Base-by-base conservation (phyloP, 2,797 vertebrate species). In the Rhinoraja longicauda region DNA sequence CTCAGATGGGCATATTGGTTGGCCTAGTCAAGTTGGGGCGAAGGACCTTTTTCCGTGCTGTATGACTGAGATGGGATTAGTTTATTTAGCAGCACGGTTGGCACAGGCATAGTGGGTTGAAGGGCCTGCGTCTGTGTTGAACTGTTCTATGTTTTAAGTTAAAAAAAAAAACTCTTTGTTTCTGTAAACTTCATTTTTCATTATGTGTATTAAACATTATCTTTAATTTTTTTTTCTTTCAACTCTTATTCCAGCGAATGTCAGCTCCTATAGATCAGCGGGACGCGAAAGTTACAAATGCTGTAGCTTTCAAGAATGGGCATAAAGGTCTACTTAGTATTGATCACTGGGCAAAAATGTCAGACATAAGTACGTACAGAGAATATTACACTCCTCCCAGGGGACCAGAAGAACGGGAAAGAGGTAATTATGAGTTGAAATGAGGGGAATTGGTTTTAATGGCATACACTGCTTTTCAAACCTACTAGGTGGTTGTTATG, bases 251-350 rank as follows among this genome's bases (percentile, higher is more conserved):
- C 26, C 1, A 92, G 90, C 26, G 39, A 92, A 57, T 9, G 26
- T n/a, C 70, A 73, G 59, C 84, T 88, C 59, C 84, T 17, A 9
- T 88, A 0, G 84, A 88, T 36, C 17, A 88, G 32, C 8, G 32
- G n/a, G 59, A 88, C 21, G 84, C 32, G 2, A 88, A 88, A 17
- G 2, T 62, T 84, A 67, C 17, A 9, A 19, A 67, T 67, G 84
- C 84, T 36, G 21, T 88, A 88, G 19, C 84, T 17, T 92, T 92
- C 70, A 92, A 92, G 12, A 15, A 92, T 19, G 90, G 90, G 15
- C 70, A 73, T 53, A 92, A 92, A 92, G 90, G 90, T 75, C 72
- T 92, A 17, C 70, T 92, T 39, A 92, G 21, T 10, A 57, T 24
- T 29, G 70, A 92, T 75, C 92, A 73, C 12, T 45, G 15, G 13